phyloP scores from a whole-genome alignment of 2,113 vertebrate species.

The Forbesichthys papilliferus region DNA sequence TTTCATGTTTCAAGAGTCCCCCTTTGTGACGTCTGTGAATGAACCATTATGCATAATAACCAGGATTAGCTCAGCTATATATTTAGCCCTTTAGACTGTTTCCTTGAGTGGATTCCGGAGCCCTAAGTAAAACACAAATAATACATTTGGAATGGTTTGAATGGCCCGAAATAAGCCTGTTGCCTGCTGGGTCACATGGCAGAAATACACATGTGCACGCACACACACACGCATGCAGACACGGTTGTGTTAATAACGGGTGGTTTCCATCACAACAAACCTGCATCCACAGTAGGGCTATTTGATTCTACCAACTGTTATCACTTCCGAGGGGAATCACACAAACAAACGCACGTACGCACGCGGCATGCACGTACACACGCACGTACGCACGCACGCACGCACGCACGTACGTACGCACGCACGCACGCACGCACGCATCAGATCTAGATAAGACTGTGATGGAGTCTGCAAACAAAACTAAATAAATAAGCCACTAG shows the following conservation, averaged over 20 bases:
- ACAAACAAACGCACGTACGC: slow-evolving; percentile 14
- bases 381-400: no score
- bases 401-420: no score
- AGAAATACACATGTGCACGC: neutral
- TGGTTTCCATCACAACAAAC: slow-evolving; percentile 30
- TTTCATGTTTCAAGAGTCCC: no score
- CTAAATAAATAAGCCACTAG: slow-evolving; percentile 1
- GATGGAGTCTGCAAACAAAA: slow-evolving; percentile 31
- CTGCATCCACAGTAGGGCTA: slow-evolving; percentile 42
- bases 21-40: no score
- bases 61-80: no score
- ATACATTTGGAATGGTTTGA: no score
- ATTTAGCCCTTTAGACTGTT: no score
- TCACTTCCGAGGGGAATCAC: slow-evolving; percentile 18
- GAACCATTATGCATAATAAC: no score
- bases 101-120: no score
- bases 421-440: neutral
- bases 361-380: no score
- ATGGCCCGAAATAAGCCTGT: slow-evolving; percentile 16
- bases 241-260: slow-evolving; percentile 10
- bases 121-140: no score
- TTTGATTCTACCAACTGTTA: slow-evolving; percentile 38
- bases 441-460: slow-evolving; percentile 41
- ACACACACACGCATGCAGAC: neutral
- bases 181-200: slow-evolving; percentile 40